Conservation (phyloP, 2,113 vertebrate genomes). For the Myotis davidii region DNA sequence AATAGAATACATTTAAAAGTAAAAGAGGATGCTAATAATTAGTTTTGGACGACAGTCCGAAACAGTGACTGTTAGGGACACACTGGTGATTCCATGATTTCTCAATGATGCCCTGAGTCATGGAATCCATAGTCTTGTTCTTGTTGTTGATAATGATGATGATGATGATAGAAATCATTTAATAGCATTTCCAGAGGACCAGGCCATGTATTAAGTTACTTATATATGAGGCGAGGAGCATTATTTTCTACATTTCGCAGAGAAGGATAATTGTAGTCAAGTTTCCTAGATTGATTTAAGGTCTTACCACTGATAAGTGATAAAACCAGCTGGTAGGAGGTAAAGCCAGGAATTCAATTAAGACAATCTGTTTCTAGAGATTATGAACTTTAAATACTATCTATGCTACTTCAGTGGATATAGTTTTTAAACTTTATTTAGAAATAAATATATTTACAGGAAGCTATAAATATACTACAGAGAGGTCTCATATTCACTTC, state of each 20-base stretch:
- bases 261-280: neutral
- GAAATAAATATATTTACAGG: neutral
- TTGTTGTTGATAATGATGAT: neutral
- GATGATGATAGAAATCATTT: neutral
- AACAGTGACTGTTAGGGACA: neutral
- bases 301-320: neutral
- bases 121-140: neutral
- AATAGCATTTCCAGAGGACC: neutral
- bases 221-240: neutral
- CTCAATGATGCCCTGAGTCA: neutral
- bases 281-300: neutral
- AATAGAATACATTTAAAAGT: neutral
- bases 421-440: neutral
- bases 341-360: neutral
- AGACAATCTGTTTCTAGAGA: neutral
- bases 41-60: neutral
- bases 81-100: neutral
- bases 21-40: neutral
- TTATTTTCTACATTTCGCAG: neutral
- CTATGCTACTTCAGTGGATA: neutral
- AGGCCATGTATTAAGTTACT: neutral
- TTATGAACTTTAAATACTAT: neutral
- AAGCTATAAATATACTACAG: neutral
- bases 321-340: neutral
- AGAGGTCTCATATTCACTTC: neutral